Conservation (phyloP, 1,140 invertebrate species). For the Dryas iulia region DNA sequence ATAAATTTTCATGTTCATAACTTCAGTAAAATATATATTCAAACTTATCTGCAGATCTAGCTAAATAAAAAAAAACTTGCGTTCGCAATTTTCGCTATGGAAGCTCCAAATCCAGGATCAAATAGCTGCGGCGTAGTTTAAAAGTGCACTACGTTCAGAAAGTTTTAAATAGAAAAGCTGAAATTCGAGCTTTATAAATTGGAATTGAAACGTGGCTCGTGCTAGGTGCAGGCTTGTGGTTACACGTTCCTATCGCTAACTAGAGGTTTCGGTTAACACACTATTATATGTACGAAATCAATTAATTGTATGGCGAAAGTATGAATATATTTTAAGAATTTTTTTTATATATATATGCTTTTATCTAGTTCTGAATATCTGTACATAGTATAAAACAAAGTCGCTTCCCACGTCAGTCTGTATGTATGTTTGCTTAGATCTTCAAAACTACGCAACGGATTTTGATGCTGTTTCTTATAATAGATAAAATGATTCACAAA, state of each 20-base stretch:
- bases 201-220: not conserved
- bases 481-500: too few species aligned
- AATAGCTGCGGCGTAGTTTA: not conserved
- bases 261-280: not conserved
- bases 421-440: too few species aligned
- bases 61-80: not conserved
- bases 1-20: too few species aligned
- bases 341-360: too few species aligned
- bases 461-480: too few species aligned
- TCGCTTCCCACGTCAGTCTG: too few species aligned
- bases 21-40: not conserved
- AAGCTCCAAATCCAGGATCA: not conserved
- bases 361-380: too few species aligned
- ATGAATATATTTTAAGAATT: too few species aligned
- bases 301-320: too few species aligned
- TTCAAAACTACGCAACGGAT: too few species aligned
- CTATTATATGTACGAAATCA: not conserved
- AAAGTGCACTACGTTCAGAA: not conserved
- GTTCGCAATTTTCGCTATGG: not conserved
- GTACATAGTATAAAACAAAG: too few species aligned
- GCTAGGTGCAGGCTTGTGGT: not conserved
- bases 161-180: not conserved
- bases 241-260: not conserved
- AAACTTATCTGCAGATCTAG: not conserved
- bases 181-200: not conserved